These are phyloP conservation scores for Ginglymostoma cirratum DNA, from an alignment of 2,113 vertebrate genomes.

Conservation along the genomic window DNA sequence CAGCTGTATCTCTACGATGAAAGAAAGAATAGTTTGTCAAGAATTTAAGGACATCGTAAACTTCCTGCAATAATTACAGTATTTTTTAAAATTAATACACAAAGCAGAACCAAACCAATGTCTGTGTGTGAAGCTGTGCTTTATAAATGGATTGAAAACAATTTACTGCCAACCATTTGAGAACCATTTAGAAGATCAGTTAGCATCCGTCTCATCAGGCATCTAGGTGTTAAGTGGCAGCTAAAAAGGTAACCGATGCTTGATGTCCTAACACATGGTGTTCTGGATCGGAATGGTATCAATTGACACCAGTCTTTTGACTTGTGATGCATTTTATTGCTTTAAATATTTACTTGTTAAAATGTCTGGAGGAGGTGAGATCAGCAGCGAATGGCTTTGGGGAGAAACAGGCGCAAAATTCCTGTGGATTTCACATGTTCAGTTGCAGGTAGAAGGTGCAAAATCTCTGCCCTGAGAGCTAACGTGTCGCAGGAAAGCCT, in stretches of 20 bases:
- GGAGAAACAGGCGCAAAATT: neutral
- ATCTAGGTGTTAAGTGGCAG: neutral
- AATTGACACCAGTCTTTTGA: neutral
- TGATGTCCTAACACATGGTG: neutral
- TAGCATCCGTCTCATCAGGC: neutral
- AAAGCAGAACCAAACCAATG: neutral
- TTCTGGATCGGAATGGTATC: neutral
- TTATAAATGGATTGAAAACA: neutral
- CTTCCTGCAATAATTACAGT: neutral
- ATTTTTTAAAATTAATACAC: neutral
- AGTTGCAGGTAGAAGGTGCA: neutral
- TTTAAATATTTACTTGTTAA: neutral
- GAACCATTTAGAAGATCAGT: neutral
- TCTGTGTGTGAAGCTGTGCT: neutral
- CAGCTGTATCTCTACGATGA: neutral
- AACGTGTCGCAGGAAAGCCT: neutral
- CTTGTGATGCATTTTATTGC: neutral
- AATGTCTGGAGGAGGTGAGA: neutral
- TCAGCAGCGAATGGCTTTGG: neutral
- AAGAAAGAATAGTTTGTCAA: neutral
- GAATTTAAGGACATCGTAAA: neutral
- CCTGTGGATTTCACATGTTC: neutral
- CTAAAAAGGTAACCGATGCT: neutral
- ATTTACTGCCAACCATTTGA: neutral
- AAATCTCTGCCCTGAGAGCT: neutral